These are phyloP conservation scores for Hippopotamyrus pictus DNA, from an alignment of 2,797 vertebrate species.

Conservation along the genomic window DNA sequence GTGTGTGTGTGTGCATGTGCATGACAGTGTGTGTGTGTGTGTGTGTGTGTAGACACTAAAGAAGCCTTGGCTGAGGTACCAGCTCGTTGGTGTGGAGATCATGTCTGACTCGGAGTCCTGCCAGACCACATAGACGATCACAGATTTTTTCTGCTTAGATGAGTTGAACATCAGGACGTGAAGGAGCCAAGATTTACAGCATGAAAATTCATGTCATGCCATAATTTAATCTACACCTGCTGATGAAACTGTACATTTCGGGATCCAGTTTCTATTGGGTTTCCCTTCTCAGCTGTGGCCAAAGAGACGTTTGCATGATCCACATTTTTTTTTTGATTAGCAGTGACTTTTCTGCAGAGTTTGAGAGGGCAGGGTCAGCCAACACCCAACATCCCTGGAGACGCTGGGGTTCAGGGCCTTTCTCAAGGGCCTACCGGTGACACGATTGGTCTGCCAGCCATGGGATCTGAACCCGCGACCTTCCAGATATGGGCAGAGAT, in stretches of 20 bases:
- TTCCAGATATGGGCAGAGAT: background rate
- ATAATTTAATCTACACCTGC: background rate
- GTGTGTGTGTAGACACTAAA: background rate
- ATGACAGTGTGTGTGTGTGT: background rate
- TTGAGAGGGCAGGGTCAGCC: background rate
- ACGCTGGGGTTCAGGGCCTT: background rate
- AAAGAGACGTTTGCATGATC: background rate
- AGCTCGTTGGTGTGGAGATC: background rate
- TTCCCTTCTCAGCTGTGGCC: background rate
- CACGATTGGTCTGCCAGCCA: background rate
- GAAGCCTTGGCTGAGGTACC: background rate
- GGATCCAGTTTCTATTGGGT: background rate
- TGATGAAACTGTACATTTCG: background rate
- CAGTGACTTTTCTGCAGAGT: background rate
- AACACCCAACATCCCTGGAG: background rate
- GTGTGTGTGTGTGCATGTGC: no score
- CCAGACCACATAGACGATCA: background rate
- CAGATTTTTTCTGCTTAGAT: background rate
- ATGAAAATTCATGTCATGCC: background rate
- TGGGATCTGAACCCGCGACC: background rate
- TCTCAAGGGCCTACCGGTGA: background rate
- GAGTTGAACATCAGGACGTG: background rate
- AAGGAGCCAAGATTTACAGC: background rate
- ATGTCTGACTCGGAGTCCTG: background rate
- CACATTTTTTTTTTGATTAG: background rate